Evolutionary conservation across 2,888 invertebrate genomes (phyloP).

Genomic region (Gnatocerus cornutus): DNA sequence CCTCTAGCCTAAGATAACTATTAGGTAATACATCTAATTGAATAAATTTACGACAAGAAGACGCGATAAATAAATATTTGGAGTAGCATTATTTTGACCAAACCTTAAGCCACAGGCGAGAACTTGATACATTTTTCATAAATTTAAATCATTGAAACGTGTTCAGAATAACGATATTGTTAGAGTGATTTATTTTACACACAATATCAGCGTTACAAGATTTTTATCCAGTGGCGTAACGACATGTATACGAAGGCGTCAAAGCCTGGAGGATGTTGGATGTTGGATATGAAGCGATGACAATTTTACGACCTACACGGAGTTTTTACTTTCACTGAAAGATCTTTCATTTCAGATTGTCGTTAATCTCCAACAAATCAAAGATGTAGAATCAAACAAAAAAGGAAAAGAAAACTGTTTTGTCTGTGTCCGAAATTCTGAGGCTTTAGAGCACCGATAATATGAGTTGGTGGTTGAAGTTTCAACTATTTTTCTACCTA

Average conservation of each 20-base stretch:
- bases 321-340: slow-evolving; percentile 2
- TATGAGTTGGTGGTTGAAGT: no score
- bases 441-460: no score
- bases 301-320: slow-evolving; percentile 4
- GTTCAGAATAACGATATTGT: slow-evolving; percentile 17
- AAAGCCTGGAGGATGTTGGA: slow-evolving; percentile 6
- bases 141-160: slow-evolving; percentile 15
- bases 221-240: slow-evolving; percentile 20
- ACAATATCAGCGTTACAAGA: slow-evolving; percentile 17
- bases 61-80: slow-evolving; percentile 28
- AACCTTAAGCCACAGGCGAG: slow-evolving; percentile 24
- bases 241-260: slow-evolving; percentile 12
- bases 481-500: no score
- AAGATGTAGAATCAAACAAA: no score
- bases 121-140: slow-evolving; percentile 28
- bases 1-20: slow-evolving; percentile 1
- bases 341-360: background rate
- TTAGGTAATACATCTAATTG: slow-evolving; percentile 15
- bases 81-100: slow-evolving; percentile 19
- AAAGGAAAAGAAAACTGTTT: no score
- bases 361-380: background rate
- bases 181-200: slow-evolving; percentile 22
- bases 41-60: slow-evolving; percentile 35
- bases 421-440: no score
- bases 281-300: background rate